Conservation (phyloP, 2,113 vertebrate genomes). For the Ibidorhyncha struthersii region DNA sequence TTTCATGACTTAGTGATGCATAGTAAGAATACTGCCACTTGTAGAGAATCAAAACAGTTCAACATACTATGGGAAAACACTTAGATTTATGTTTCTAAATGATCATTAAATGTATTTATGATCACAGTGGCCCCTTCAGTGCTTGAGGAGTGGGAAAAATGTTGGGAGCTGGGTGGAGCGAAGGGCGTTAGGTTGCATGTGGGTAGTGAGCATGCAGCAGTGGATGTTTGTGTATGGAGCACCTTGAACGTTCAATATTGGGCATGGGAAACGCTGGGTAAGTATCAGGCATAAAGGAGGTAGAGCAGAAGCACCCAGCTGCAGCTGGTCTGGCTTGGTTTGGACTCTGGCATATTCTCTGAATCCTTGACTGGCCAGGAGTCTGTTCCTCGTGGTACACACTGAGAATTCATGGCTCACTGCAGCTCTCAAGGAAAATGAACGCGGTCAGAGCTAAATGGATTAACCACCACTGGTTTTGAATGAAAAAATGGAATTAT, state of each 20-base stretch:
- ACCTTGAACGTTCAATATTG: not conserved
- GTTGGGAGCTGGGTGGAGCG: not conserved
- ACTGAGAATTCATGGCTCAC: not conserved
- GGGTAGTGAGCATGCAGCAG: not conserved
- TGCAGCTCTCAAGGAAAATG: not conserved
- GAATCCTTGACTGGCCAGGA: not conserved
- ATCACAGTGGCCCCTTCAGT: not conserved
- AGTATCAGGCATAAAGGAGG: not conserved
- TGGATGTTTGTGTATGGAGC: not conserved
- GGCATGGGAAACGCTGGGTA: not conserved
- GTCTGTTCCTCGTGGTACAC: not conserved
- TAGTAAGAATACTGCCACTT: not conserved
- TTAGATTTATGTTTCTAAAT: not conserved
- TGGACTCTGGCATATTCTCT: not conserved
- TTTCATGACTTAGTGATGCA: not conserved
- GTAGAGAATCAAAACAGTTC: not conserved
- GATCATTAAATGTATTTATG: not conserved
- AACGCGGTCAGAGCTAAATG: not conserved
- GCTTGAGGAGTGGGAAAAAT: not conserved
- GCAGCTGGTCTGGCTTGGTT: not conserved
- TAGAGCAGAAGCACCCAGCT: not conserved
- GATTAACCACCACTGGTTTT: not conserved
- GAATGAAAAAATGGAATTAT: not conserved
- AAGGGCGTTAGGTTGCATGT: not conserved
- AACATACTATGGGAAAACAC: not conserved